phyloP scores from a whole-genome alignment of 2,797 vertebrate species.

The Falco columbarius region DNA sequence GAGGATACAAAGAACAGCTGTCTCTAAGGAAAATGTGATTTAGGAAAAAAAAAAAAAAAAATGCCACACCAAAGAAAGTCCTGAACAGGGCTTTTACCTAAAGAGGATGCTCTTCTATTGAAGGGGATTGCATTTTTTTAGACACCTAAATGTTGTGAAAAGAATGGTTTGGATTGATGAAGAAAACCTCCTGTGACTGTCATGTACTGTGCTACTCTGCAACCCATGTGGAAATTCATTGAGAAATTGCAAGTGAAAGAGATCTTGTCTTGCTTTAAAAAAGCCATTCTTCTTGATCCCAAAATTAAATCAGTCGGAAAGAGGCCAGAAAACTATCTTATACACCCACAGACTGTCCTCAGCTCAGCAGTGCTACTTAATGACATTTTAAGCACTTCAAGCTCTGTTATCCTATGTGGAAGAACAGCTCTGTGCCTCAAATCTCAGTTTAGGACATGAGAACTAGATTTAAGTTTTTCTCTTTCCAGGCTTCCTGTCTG shows the following conservation, averaged over 20 bases:
- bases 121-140: background rate
- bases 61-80: background rate
- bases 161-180: background rate
- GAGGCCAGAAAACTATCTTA: background rate
- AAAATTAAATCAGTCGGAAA: constrained; percentile 33
- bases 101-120: background rate
- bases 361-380: constrained; percentile 42
- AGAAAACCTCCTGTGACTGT: background rate
- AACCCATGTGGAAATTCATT: background rate
- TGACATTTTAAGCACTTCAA: constrained; percentile 49
- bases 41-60: background rate
- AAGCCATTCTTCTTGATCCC: constrained; percentile 40
- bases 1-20: background rate
- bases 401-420: constrained; percentile 9
- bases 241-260: constrained; percentile 14
- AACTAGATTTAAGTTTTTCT: constrained; percentile 28
- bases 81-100: background rate
- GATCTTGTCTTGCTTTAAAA: constrained; percentile 25
- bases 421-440: constrained; percentile 41
- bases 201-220: background rate
- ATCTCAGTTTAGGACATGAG: constrained; percentile 46
- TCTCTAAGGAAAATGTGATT: background rate
- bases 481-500: constrained; percentile 40
- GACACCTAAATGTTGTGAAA: background rate
- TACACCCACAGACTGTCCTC: constrained; percentile 19